Conservation (phyloP, 2,113 vertebrate species). For the Colius striatus region DNA sequence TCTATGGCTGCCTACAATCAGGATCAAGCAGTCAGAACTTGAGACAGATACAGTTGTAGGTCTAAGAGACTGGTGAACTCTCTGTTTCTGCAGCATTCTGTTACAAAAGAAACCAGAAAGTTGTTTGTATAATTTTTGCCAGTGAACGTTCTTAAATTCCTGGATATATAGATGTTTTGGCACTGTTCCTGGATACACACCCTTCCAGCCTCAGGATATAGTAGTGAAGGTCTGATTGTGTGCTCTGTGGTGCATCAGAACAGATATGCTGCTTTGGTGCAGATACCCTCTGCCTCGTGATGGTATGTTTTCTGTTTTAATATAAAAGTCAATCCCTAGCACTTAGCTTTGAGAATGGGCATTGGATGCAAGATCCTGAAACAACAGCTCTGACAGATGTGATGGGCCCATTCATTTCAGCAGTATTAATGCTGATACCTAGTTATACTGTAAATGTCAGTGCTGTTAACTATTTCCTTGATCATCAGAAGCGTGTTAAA, state of each 20-base stretch:
- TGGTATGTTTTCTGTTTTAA: background rate
- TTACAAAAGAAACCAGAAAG: background rate
- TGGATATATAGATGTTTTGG: background rate
- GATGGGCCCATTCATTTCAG: background rate
- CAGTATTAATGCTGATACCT: background rate
- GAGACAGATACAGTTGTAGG: background rate
- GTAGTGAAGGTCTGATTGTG: background rate
- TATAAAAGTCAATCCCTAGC: background rate
- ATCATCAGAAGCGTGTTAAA: background rate
- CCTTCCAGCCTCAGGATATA: background rate
- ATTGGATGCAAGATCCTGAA: background rate
- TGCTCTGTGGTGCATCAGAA: background rate
- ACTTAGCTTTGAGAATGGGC: background rate
- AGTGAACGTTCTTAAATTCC: background rate
- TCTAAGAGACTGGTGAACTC: background rate
- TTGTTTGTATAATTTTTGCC: background rate
- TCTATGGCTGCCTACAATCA: background rate
- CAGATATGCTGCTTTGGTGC: background rate
- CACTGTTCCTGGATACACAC: background rate
- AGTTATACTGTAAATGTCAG: background rate
- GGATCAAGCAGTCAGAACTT: background rate
- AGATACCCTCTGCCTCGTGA: background rate
- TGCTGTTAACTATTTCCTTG: slow-evolving; percentile 15
- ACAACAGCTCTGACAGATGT: background rate
- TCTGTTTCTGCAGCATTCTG: background rate